Evolutionary conservation across 2,888 invertebrate genomes (phyloP).

Genomic region (Parnassius orleans): DNA sequence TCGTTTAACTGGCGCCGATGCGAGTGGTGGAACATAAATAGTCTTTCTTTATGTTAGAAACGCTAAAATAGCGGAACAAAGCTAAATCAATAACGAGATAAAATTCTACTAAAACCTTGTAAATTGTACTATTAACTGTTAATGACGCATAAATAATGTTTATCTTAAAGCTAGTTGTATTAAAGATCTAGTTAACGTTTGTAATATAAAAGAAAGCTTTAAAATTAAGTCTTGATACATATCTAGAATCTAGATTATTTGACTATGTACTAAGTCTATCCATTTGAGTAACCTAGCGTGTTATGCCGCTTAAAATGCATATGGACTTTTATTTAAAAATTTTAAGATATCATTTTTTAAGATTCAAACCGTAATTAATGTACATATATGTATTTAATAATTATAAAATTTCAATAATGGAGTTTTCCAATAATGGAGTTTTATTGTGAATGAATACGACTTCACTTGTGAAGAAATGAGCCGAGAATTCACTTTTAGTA

Average conservation of each 20-base stretch:
- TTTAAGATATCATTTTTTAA: too few relatives aligned
- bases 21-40: not conserved
- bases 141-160: not conserved
- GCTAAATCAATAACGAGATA: not conserved
- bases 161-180: slow-evolving; percentile 9
- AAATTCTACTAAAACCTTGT: slow-evolving; percentile 5
- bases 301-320: too few relatives aligned
- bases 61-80: not conserved
- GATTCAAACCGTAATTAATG: too few relatives aligned
- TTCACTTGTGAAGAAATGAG: slow-evolving; percentile 10
- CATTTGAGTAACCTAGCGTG: too few relatives aligned
- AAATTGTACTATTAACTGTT: slow-evolving; percentile 7
- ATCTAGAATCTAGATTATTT: slow-evolving; percentile 1
- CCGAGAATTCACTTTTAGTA: slow-evolving; percentile 10
- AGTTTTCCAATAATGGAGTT: not conserved
- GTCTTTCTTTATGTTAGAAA: not conserved
- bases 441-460: not conserved
- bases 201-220: slow-evolving; percentile 17
- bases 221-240: slow-evolving; percentile 17
- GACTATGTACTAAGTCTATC: not conserved
- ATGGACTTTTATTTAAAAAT: too few relatives aligned
- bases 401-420: too few relatives aligned
- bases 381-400: too few relatives aligned
- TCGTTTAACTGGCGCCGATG: slow-evolving; percentile 42
- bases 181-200: not conserved